Percentiles rank a stretch among this genome's conserved stretches.
Conservation (phyloP, 1,140 invertebrate genomes). For the Temnothorax nylanderi region DNA sequence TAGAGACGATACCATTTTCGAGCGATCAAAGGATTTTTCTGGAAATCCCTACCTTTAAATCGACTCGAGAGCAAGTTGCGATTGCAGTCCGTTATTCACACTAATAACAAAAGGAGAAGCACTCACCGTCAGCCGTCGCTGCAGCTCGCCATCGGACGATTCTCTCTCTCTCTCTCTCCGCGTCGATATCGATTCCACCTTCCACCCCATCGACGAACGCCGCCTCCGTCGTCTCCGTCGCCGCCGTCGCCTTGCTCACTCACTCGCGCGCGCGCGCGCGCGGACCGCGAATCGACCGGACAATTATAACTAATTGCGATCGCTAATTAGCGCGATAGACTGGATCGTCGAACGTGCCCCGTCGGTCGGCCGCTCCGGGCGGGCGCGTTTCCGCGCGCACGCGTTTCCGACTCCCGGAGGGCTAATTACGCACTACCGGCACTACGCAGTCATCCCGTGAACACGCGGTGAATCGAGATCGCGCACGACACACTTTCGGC, state of each 20-base stretch:
- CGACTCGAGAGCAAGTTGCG: too few species aligned
- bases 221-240: not conserved
- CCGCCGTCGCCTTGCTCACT: not conserved
- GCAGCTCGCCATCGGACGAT: not conserved
- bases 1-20: too few species aligned
- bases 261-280: not conserved
- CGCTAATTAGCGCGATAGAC: constrained; percentile 41
- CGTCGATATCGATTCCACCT: not conserved
- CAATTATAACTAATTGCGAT: constrained; percentile 33
- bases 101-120: not conserved
- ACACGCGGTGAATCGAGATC: not conserved
- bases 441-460: not conserved
- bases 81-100: not conserved
- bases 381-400: not conserved
- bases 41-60: too few species aligned
- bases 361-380: constrained; percentile 9
- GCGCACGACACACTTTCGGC: not conserved
- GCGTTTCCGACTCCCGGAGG: not conserved
- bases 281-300: not conserved
- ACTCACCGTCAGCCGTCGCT: not conserved
- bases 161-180: not conserved
- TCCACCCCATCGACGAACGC: not conserved
- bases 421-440: not conserved
- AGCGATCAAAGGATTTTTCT: too few species aligned
- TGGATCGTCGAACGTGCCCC: constrained; percentile 5